phyloP scores from a whole-genome alignment of 1,140 invertebrate genomes.

The Brevipalpus yothersi region DNA sequence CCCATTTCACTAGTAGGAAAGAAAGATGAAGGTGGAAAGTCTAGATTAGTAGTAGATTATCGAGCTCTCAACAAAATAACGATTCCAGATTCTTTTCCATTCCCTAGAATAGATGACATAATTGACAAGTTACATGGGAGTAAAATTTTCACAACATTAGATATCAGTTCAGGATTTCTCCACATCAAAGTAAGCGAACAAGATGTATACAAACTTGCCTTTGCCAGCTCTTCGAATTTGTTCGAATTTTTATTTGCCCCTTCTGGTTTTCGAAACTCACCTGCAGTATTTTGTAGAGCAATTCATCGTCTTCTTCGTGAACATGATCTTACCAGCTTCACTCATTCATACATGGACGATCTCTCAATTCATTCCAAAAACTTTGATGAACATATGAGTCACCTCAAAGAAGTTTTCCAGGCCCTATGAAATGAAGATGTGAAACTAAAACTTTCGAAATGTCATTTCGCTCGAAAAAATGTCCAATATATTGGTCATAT shows the following conservation, averaged over 20 bases:
- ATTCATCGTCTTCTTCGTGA: slow-evolving; percentile 18
- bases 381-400: slow-evolving; percentile 10
- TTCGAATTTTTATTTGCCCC: slow-evolving; percentile 19
- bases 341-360: slow-evolving; percentile 17
- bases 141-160: slow-evolving; percentile 5
- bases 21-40: neutral
- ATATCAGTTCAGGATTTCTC: slow-evolving; percentile 23
- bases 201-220: too few relatives aligned
- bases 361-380: slow-evolving; percentile 9
- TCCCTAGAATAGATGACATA: neutral
- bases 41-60: slow-evolving; percentile 7
- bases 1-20: neutral
- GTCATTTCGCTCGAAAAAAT: neutral
- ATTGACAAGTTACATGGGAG: neutral
- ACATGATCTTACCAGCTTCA: slow-evolving; percentile 11
- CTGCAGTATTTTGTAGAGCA: slow-evolving; percentile 20
- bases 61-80: neutral
- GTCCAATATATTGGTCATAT: slow-evolving; percentile 9
- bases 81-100: neutral
- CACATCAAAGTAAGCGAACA: too few relatives aligned
- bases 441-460: too few relatives aligned
- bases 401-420: neutral
- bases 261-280: slow-evolving; percentile 23
- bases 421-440: too few relatives aligned
- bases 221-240: too few relatives aligned